Percentiles rank a stretch among this genome's conserved stretches.
These are phyloP conservation scores for Dendronephthya gigantea DNA, from an alignment of 64 coral and sea anemone species.

Conservation along the genomic window DNA sequence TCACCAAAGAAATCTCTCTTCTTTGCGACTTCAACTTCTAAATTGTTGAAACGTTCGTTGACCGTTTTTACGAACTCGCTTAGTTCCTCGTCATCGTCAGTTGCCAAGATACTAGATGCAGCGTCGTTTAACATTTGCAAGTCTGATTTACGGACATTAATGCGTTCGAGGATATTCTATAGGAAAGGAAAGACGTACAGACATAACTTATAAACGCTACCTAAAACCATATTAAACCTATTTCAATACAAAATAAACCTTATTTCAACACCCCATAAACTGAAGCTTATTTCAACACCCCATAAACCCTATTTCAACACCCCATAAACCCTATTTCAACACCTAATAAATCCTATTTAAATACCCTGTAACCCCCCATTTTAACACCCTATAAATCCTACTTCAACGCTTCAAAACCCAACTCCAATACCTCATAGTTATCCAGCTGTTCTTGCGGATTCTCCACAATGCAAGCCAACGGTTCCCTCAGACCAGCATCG, in stretches of 20 bases:
- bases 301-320: no score
- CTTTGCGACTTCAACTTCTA: not conserved
- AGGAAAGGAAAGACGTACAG: not conserved
- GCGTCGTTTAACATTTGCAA: not conserved
- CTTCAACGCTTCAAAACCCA: no score
- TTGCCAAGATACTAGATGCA: not conserved
- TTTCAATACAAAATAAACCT: no score
- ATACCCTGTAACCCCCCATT: no score
- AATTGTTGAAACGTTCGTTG: conserved; percentile 1
- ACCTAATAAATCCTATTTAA: no score
- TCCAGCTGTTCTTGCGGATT: conserved; percentile 85
- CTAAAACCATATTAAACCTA: not conserved
- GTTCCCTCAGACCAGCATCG: conserved; percentile 56
- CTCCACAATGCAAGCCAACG: conserved; percentile 49
- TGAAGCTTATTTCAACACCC: no score
- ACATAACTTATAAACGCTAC: not conserved
- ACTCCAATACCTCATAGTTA: conserved; percentile 61
- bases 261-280: no score
- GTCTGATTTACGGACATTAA: not conserved
- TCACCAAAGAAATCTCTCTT: not conserved
- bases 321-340: no score
- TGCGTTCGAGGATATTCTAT: not conserved
- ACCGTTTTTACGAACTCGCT: not conserved
- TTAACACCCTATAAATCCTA: no score
- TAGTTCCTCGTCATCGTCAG: not conserved